Conservation (phyloP, 1,140 invertebrate species). For the Eriocheir sinensis region DNA sequence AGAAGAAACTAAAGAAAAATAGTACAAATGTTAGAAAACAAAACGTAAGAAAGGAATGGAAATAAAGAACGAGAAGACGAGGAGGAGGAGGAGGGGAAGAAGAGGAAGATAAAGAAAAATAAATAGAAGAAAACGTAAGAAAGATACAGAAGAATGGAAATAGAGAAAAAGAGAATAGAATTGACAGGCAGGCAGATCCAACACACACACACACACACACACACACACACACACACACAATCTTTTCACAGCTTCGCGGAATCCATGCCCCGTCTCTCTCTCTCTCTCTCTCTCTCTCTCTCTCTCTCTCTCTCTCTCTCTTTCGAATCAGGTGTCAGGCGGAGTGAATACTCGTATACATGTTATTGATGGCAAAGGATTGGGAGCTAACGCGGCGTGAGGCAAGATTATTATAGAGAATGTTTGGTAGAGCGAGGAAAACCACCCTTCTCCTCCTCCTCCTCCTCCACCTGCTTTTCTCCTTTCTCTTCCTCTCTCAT, state of each 20-base stretch:
- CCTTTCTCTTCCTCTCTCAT: no score
- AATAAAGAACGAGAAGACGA: neutral
- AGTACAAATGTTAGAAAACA: no score
- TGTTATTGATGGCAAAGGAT: slow-evolving; percentile 43
- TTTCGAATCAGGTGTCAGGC: neutral
- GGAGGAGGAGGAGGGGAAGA: neutral
- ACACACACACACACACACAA: no score
- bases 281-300: neutral
- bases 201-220: no score
- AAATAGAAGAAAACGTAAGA: neutral
- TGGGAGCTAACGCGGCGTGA: slow-evolving; percentile 1
- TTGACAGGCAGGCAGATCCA: neutral
- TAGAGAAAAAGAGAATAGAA: neutral
- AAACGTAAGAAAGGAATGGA: neutral
- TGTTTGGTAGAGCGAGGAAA: no score
- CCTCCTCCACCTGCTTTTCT: no score
- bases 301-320: neutral
- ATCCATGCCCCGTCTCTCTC: no score
- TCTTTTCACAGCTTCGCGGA: no score
- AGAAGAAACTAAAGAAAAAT: no score
- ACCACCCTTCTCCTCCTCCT: no score
- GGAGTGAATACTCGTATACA: slow-evolving; percentile 39
- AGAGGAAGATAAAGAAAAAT: neutral
- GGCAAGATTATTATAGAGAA: neutral
- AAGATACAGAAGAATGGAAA: neutral